phyloP scores from a whole-genome alignment of 1,140 invertebrate genomes.

The Orchestia grillus region DNA sequence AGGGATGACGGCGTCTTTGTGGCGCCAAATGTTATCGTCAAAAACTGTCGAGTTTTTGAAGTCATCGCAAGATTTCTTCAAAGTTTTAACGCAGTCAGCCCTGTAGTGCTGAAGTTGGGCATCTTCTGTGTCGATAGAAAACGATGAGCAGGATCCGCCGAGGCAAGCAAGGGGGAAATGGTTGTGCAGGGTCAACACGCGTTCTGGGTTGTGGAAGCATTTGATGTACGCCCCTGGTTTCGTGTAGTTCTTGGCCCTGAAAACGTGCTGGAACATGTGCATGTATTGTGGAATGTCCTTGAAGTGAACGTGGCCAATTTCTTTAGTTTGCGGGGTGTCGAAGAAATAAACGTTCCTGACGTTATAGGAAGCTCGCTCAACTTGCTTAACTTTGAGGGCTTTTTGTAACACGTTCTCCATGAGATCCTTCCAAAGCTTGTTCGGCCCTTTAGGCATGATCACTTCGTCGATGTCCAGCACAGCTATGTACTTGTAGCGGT shows the following conservation, averaged over 20 bases:
- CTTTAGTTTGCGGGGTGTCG: constrained; percentile 85
- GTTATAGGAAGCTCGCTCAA: constrained; percentile 87
- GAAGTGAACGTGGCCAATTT: constrained; percentile 79
- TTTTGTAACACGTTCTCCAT: constrained; percentile 80
- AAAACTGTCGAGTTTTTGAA: constrained; percentile 85
- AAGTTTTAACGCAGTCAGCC: constrained; percentile 89
- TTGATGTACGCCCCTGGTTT: constrained; percentile 94
- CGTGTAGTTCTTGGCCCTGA: constrained; percentile 90
- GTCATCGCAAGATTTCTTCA: constrained; percentile 87
- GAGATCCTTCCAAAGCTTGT: constrained; percentile 80
- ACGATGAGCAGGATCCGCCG: constrained; percentile 87
- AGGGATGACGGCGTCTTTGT: constrained; percentile 81
- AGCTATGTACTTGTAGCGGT: constrained; percentile 90
- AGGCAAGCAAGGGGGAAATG: constrained; percentile 92
- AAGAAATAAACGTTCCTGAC: constrained; percentile 95
- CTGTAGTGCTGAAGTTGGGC: constrained; percentile 95
- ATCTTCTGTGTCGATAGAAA: constrained; percentile 84
- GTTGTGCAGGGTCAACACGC: constrained; percentile 91
- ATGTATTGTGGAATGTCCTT: constrained; percentile 88
- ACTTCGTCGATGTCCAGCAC: constrained; percentile 94
- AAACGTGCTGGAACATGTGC: constrained; percentile 95
- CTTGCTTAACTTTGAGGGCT: constrained; percentile 79
- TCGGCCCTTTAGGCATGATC: constrained; percentile 82
- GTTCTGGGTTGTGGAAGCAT: constrained; percentile 92
- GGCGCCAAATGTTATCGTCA: constrained; percentile 90